Evolutionary conservation across 2,797 vertebrate genomes (phyloP), one percentile per base, ranked within the genome.

Genomic region (Falco columbarius): DNA sequence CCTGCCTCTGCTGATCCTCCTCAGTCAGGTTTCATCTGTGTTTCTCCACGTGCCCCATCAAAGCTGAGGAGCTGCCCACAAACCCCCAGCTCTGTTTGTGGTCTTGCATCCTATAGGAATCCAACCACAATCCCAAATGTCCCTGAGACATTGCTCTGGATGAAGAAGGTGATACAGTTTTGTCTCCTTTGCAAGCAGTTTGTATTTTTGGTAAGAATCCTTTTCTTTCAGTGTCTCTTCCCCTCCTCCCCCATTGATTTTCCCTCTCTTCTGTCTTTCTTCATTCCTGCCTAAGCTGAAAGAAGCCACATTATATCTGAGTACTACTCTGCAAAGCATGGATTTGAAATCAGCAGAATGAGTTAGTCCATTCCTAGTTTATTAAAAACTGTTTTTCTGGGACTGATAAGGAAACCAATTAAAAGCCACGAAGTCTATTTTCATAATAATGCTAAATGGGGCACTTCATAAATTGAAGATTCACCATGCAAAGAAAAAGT

Each of bases 351-450:
- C 91, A 95, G 59, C 44, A 87, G 71, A 94, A 94, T 83, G 63
- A 95, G 81, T 76, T 90, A 93, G 90, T 77, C 90, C 93, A 42
- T 83, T 87, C 84, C 76, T 81, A 88, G 77, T 95, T 97, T 97
- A 97, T 96, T 96, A 95, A 97, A 96, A 97, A 92, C 85, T 95
- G 63, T 89, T 96, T 96, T 95, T 93, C 79, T 77, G 90, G 72
- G 87, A 46, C 93, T 97, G 98, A 98, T 97, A 98, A 98, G 97
- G 93, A 97, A 98, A 96, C 92, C 97, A 97, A 97, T 98, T 98
- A 96, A 97, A 97, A 97, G 68, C 88, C 94, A 80, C 59, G 77
- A 94, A 96, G 96, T 94, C 92, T 97, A 79, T 96, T 97, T 97
- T 98, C 97, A 97, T 97, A 97, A 97, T 96, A 96, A 91, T 97